Percentiles rank a stretch among this genome's conserved stretches.
Conservation (phyloP, 2,888 invertebrate species). For the Cataglyphis rosenhaueri region DNA sequence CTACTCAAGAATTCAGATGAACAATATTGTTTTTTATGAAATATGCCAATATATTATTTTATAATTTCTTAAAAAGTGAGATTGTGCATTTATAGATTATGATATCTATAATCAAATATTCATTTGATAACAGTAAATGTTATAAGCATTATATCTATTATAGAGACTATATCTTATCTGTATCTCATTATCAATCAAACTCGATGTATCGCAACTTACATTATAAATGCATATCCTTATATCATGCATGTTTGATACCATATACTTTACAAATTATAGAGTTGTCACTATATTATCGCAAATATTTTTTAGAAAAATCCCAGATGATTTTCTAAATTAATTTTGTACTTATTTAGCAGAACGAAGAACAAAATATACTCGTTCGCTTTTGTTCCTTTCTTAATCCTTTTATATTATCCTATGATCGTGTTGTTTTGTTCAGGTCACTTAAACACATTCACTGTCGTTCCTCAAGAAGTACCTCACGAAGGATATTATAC, state of each 20-base stretch:
- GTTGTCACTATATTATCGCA: conserved; percentile 3
- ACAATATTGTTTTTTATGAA: conserved; percentile 22
- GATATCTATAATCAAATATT: conserved; percentile 1
- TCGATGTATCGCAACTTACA: neutral
- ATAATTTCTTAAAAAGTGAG: conserved; percentile 13
- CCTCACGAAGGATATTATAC: conserved; percentile 82
- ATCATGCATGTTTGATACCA: conserved; percentile 47
- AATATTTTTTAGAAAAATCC: conserved; percentile 24
- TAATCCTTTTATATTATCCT: conserved; percentile 78
- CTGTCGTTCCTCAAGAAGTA: conserved; percentile 85
- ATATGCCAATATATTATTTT: neutral
- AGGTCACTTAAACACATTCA: conserved; percentile 86
- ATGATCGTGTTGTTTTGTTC: conserved; percentile 85
- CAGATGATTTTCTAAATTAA: conserved; percentile 36
- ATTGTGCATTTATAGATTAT: conserved; percentile 2
- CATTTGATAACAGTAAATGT: conserved; percentile 22
- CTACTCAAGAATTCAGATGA: neutral
- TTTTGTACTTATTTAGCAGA: conserved; percentile 42
- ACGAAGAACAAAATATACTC: conserved; percentile 64
- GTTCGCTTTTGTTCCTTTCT: conserved; percentile 71
- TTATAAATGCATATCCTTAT: conserved; percentile 36
- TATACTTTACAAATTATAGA: conserved; percentile 32
- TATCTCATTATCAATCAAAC: conserved; percentile 1
- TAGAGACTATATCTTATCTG: conserved; percentile 10
- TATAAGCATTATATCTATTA: conserved; percentile 7